Percentiles rank a stretch among this genome's conserved stretches.
Evolutionary conservation across 2,113 vertebrate genomes (phyloP).

Genomic region (Caracal caracal): DNA sequence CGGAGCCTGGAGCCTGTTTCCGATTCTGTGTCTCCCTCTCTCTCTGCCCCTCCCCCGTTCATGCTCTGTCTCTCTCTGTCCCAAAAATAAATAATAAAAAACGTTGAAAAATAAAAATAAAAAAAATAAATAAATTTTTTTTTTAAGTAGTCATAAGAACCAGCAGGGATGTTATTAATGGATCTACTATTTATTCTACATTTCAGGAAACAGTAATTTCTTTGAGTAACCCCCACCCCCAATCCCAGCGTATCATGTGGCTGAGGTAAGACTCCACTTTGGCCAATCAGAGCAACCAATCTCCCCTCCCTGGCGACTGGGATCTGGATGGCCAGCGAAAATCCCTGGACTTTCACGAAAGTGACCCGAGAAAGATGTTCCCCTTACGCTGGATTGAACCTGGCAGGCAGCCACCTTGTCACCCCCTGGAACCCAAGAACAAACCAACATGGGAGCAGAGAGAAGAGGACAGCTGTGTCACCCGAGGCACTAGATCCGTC

Average conservation of each 20-base stretch:
- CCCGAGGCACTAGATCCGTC: neutral
- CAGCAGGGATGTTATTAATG: neutral
- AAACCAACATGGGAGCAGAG: neutral
- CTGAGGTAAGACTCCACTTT: neutral
- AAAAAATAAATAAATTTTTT: no score
- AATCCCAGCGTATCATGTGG: neutral
- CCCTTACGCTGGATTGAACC: neutral
- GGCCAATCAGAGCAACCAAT: neutral
- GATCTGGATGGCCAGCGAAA: neutral
- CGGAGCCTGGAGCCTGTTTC: no score
- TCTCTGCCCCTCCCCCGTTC: no score
- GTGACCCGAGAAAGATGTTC: neutral
- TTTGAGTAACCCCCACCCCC: neutral
- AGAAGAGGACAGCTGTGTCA: neutral
- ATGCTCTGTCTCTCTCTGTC: no score
- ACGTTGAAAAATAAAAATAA: no score
- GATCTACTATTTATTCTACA: neutral
- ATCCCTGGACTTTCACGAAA: neutral
- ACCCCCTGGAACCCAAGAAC: neutral
- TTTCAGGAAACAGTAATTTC: neutral
- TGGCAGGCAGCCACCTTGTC: neutral
- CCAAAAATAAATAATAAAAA: no score
- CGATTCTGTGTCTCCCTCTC: no score
- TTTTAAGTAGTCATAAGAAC: neutral
- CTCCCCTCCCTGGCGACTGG: neutral